Evolutionary conservation across 2,113 vertebrate species (phyloP).

Genomic region (Limanda limanda): DNA sequence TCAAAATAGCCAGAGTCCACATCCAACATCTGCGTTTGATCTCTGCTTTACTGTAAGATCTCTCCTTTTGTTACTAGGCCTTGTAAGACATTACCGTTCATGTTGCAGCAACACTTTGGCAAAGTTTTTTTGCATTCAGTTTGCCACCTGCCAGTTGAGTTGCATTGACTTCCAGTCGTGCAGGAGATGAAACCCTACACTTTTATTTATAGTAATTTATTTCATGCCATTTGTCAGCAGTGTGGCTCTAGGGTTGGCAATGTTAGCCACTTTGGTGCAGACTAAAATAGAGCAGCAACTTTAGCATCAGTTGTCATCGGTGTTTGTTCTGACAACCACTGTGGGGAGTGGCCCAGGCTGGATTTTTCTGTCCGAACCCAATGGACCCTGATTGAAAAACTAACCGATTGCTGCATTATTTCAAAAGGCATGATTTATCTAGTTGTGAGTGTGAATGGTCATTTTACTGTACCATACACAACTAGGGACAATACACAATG

Average conservation of each 20-base stretch:
- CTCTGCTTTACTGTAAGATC: neutral
- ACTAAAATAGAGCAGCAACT: neutral
- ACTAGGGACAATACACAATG: too few relatives aligned
- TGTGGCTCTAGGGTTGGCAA: neutral
- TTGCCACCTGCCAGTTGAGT: neutral
- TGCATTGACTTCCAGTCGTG: neutral
- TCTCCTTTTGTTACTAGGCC: constrained; percentile 23
- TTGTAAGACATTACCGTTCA: neutral
- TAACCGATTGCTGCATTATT: too few relatives aligned
- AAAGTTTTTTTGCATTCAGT: neutral
- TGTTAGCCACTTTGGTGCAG: neutral
- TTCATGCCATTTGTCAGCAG: neutral
- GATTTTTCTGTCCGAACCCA: too few relatives aligned
- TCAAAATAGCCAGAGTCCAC: constrained; percentile 28
- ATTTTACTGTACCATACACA: too few relatives aligned
- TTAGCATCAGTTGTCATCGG: too few relatives aligned
- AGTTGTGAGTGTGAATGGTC: too few relatives aligned
- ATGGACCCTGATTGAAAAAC: too few relatives aligned
- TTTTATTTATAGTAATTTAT: neutral
- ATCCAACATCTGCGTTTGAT: constrained; percentile 59
- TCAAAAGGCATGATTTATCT: too few relatives aligned
- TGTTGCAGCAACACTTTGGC: neutral
- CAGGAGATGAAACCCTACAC: neutral
- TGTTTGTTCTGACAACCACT: too few relatives aligned
- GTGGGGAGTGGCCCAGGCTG: too few relatives aligned